phyloP scores from a whole-genome alignment of 2,113 vertebrate species.

The Scophthalmus maximus region DNA sequence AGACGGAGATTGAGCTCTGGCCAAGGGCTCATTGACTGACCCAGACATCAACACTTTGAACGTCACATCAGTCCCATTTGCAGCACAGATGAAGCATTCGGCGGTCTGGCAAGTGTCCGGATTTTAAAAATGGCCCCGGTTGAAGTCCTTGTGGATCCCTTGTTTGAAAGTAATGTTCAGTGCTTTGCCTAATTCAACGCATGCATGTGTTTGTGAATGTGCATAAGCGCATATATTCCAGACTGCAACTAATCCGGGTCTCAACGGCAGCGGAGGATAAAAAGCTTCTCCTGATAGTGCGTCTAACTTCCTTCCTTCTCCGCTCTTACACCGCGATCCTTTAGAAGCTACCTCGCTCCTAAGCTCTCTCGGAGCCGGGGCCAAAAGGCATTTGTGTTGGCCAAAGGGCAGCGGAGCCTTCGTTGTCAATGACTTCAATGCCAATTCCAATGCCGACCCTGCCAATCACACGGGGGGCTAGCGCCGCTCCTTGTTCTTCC shows the following conservation, averaged over 20 bases:
- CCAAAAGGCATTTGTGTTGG: conserved; percentile 65
- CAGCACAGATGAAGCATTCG: conserved; percentile 10
- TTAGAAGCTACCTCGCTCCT: conserved; percentile 35
- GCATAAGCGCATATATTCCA: conserved; percentile 69
- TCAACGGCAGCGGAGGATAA: conserved; percentile 29
- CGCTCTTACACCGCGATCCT: conserved; percentile 12
- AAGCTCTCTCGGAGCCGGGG: conserved; percentile 25
- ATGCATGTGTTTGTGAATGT: conserved; percentile 34
- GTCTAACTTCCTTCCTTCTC: conserved; percentile 42
- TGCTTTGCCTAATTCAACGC: conserved; percentile 15
- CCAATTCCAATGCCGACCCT: conserved; percentile 58
- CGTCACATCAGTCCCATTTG: conserved; percentile 43
- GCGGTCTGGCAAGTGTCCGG: conserved; percentile 4
- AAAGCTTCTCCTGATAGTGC: conserved; percentile 33
- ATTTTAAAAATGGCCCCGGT: neutral
- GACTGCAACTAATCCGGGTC: conserved; percentile 63
- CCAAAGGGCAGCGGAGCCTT: conserved; percentile 52
- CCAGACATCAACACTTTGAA: conserved; percentile 39
- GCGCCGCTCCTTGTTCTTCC: conserved; percentile 49
- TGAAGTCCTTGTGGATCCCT: neutral
- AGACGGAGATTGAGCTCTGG: conserved; percentile 25
- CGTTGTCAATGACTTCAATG: conserved; percentile 66
- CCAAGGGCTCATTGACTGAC: conserved; percentile 46
- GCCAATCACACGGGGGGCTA: conserved; percentile 61
- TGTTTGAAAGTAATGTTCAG: neutral